Evolutionary conservation across 2,113 vertebrate genomes (phyloP).

Genomic region (Sinocyclocheilus maitianheensis): DNA sequence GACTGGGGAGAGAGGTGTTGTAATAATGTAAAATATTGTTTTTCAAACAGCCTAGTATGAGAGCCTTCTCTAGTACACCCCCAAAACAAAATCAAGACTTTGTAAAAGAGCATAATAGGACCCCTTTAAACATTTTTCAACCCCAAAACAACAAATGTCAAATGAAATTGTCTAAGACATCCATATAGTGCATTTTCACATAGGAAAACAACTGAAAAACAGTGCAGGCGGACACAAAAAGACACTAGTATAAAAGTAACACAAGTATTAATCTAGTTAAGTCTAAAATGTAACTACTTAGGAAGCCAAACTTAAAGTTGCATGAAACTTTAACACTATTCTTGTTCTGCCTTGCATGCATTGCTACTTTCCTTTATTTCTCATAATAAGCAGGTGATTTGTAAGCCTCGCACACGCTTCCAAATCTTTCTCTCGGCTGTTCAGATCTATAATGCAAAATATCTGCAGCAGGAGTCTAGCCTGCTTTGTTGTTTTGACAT

Average conservation of each 20-base stretch:
- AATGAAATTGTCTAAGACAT: too few species aligned
- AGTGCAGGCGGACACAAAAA: background rate
- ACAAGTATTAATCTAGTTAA: background rate
- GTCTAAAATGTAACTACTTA: background rate
- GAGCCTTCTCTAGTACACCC: too few species aligned
- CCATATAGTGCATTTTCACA: background rate
- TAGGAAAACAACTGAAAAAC: background rate
- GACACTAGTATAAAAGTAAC: too few species aligned
- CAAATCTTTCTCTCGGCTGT: conserved; percentile 15
- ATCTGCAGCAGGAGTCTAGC: conserved; percentile 39
- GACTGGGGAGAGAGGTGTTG: too few species aligned
- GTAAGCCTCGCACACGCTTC: conserved; percentile 6
- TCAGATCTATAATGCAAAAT: conserved; percentile 59
- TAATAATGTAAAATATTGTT: too few species aligned
- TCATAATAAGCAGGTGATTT: conserved; percentile 19
- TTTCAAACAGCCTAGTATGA: too few species aligned
- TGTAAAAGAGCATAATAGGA: too few species aligned
- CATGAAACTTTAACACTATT: conserved; percentile 10
- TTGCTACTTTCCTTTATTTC: conserved; percentile 20
- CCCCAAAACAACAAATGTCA: too few species aligned
- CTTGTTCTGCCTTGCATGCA: conserved; percentile 4
- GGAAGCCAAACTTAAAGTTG: background rate
- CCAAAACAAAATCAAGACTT: too few species aligned
- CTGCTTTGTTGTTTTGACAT: conserved; percentile 52
- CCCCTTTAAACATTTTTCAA: too few species aligned